These are phyloP conservation scores for Nematopogon swammerdamellus DNA, from an alignment of 2,888 invertebrate genomes.

Conservation along the genomic window DNA sequence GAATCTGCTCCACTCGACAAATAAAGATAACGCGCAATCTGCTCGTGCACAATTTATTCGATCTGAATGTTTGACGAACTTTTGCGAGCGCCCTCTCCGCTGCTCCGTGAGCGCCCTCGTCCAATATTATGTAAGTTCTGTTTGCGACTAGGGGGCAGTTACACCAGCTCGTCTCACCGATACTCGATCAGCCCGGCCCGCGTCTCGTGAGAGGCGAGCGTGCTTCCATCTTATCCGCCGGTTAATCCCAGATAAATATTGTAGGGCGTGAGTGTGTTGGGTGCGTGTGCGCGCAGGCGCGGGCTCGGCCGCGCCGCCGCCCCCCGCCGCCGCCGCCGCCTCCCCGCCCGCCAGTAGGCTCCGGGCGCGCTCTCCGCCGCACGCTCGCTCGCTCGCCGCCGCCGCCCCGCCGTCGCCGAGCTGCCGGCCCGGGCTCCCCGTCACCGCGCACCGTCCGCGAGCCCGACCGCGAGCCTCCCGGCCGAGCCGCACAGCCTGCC, in stretches of 20 bases:
- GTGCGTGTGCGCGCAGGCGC: slow-evolving; percentile 26
- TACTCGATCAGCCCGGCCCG: too few species aligned
- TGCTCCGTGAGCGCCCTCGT: too few species aligned
- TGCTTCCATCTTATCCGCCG: slow-evolving; percentile 34
- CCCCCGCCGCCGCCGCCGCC: slow-evolving; percentile 23
- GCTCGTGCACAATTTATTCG: too few species aligned
- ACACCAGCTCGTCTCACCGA: too few species aligned
- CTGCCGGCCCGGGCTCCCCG: slow-evolving; percentile 35
- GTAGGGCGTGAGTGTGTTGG: slow-evolving; percentile 36
- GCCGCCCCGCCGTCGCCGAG: slow-evolving; percentile 31
- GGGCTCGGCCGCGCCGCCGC: slow-evolving; percentile 27
- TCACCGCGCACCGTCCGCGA: neutral
- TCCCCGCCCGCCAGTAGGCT: slow-evolving; percentile 11
- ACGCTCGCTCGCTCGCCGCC: slow-evolving; percentile 27
- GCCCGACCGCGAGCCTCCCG: neutral
- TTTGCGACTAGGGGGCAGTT: too few species aligned
- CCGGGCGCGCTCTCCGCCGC: slow-evolving; percentile 45
- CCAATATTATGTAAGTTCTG: too few species aligned
- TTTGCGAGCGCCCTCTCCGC: too few species aligned
- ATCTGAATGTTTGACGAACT: too few species aligned
- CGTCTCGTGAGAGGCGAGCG: too few species aligned
- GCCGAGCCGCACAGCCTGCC: slow-evolving; percentile 19
- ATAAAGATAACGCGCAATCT: too few species aligned
- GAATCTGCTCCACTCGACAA: too few species aligned
- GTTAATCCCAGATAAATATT: slow-evolving; percentile 55